Evolutionary conservation across 2,888 invertebrate genomes (phyloP), one percentile per base, ranked within the genome.

Genomic region (Apocheima hispidaria): DNA sequence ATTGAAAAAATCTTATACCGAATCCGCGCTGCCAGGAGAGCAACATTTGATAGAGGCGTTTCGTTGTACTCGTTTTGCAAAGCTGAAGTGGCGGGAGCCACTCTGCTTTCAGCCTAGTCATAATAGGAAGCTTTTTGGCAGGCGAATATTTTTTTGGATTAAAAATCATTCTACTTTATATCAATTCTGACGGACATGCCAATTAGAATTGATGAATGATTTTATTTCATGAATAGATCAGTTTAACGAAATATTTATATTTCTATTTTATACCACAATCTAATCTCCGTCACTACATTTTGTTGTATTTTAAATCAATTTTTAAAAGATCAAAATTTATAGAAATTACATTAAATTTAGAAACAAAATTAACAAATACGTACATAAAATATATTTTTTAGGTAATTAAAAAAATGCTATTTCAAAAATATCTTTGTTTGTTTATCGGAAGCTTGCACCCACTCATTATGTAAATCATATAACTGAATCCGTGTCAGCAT

Each of bases 41-140:
- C 44, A 59, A 49, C 65, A 66, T 69, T 70, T 71, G 72, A 70
- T 63, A 49, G 61, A 65, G 62, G 63, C 53, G 66, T 54, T 46
- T 68, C 60, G 50, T 67, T 68, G 70, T 60, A 69, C 69, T 72
- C 51, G 55, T 70, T 74, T 73, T 71, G 70, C 54, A 61, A 53
- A 63, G 56, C 58, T 20, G 48, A 38, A 55, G 60, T 56, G 46
- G 43, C 48, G 33, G 21, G 52, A 36, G 51, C 61, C 52, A 66
- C 58, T 65, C 60, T 61, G 30, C 51, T 30, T 51, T 53, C 18
- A 20, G 49, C 36, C 51, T 21, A 41, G 46, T 60, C 36, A 43
- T 59, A 52, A 38, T 30, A 14, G 10, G 48, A 49, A 40, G 44
- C 16, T 30, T 50, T 60, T 50, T 51, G 16, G 18, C 49, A 40